A percentile compares a stretch with the other conserved stretches of the same genome.
phyloP scores from a whole-genome alignment of 2,113 vertebrate species.

The Chaetura pelagica region DNA sequence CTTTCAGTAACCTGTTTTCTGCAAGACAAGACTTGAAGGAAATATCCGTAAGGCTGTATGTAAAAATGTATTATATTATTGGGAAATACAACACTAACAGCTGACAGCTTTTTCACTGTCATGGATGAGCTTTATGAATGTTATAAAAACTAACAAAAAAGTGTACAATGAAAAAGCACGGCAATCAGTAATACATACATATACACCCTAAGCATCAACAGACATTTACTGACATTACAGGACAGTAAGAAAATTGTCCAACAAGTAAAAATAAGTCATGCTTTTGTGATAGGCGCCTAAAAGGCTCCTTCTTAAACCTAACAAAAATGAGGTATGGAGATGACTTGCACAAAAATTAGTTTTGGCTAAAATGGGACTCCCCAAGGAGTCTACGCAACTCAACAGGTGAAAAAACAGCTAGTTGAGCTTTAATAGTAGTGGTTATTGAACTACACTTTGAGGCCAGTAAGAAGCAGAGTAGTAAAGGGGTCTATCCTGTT shows the following conservation, averaged over 20 bases:
- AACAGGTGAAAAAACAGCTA: neutral
- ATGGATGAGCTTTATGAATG: neutral
- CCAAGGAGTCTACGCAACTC: neutral
- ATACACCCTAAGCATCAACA: neutral
- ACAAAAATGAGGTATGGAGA: neutral
- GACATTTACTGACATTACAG: neutral
- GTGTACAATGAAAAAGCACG: neutral
- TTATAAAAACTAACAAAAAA: neutral
- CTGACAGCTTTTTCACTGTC: neutral
- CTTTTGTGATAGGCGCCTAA: neutral
- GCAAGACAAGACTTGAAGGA: neutral
- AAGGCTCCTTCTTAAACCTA: neutral
- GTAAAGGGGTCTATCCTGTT: neutral
- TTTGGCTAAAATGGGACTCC: neutral
- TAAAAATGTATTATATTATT: neutral
- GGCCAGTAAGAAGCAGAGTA: neutral
- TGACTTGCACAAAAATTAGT: neutral
- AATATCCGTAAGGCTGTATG: neutral
- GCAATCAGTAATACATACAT: neutral
- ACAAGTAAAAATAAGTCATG: neutral
- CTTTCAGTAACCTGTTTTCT: neutral
- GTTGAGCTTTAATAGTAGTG: neutral
- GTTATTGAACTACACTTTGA: neutral
- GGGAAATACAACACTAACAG: neutral
- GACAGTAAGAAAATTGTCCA: neutral